phyloP scores from a whole-genome alignment of 2,113 vertebrate species.

The Lucifuga dentata region DNA sequence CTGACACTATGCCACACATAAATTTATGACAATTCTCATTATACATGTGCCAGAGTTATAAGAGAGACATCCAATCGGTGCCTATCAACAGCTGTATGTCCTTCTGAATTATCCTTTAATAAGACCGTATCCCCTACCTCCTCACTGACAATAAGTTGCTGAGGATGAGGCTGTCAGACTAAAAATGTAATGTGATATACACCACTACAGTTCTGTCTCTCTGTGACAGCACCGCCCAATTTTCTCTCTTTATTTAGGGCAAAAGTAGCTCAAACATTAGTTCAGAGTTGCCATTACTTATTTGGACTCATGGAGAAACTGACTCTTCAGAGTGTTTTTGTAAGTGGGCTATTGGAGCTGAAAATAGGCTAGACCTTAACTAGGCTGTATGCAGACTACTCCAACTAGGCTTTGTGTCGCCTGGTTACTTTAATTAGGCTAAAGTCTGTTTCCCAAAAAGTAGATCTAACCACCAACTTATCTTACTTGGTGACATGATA shows the following conservation, averaged over 20 bases:
- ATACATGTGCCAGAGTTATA: too few relatives aligned
- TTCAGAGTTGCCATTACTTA: constrained; percentile 71
- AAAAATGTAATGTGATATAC: constrained; percentile 61
- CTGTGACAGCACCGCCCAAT: constrained; percentile 37
- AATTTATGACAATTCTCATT: too few relatives aligned
- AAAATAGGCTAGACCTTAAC: constrained; percentile 75
- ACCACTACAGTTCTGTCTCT: constrained; percentile 43
- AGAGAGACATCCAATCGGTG: too few relatives aligned
- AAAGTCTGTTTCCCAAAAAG: constrained; percentile 39
- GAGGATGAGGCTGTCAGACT: constrained; percentile 58
- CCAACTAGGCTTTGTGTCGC: constrained; percentile 41
- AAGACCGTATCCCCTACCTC: constrained; percentile 1
- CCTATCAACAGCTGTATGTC: constrained; percentile 23
- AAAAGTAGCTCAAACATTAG: constrained; percentile 44
- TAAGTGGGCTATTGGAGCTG: constrained; percentile 76
- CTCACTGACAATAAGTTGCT: constrained; percentile 34
- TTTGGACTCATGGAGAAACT: constrained; percentile 62
- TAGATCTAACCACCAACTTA: constrained; percentile 13
- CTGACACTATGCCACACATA: too few relatives aligned
- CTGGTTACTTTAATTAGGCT: constrained; percentile 60
- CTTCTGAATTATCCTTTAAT: constrained; percentile 51
- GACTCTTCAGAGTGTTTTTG: constrained; percentile 69
- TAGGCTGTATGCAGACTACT: constrained; percentile 59
- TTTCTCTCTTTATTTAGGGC: constrained; percentile 48
- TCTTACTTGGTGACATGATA: background rate